These are phyloP conservation scores for Arnoldichthys spilopterus DNA, from an alignment of 2,797 vertebrate genomes.

Conservation along the genomic window DNA sequence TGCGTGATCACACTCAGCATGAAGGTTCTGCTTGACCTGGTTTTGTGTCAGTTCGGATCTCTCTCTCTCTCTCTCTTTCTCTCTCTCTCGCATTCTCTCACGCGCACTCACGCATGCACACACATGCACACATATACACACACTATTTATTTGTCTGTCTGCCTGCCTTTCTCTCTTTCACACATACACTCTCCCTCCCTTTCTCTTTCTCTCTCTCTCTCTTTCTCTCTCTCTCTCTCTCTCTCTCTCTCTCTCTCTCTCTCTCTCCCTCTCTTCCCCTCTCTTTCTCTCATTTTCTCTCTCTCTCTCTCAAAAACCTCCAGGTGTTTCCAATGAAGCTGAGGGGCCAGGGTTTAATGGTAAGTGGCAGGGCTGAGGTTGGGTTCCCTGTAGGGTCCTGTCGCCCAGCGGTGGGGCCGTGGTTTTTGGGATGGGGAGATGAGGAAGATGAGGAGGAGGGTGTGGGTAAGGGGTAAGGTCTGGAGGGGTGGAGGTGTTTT, in stretches of 20 bases:
- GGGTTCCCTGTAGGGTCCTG: conserved; percentile 69
- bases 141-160: too few relatives aligned
- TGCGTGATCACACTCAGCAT: conserved; percentile 32
- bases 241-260: conserved; percentile 1
- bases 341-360: conserved; percentile 70
- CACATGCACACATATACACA: too few relatives aligned
- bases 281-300: conserved; percentile 2
- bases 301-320: conserved; percentile 33
- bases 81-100: too few relatives aligned
- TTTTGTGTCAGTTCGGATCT: neutral
- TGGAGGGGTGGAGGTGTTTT: conserved; percentile 76
- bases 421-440: conserved; percentile 67
- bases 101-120: too few relatives aligned
- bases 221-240: neutral
- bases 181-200: neutral
- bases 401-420: conserved; percentile 62
- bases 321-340: conserved; percentile 77
- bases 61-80: neutral
- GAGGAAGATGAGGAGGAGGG: conserved; percentile 34
- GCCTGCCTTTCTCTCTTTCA: neutral
- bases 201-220: conserved; percentile 20
- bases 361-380: conserved; percentile 75
- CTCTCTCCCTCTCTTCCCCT: neutral
- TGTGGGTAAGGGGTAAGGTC: conserved; percentile 53
- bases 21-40: neutral